These are phyloP conservation scores for Hippopotamyrus pictus DNA, from an alignment of 2,797 vertebrate genomes.

Conservation along the genomic window DNA sequence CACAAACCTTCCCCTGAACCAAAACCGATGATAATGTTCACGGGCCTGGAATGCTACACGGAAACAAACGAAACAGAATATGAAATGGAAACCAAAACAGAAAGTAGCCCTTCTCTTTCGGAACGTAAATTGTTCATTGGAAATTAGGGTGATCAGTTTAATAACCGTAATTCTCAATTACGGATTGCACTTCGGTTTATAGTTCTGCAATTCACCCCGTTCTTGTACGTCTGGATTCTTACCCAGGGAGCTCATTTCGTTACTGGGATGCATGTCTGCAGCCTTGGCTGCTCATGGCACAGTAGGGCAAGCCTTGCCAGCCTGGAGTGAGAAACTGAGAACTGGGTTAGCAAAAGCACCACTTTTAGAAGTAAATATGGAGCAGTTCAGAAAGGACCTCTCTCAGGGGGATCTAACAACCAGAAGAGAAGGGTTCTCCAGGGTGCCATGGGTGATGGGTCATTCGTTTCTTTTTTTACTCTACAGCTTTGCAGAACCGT, in stretches of 20 bases:
- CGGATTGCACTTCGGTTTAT: background rate
- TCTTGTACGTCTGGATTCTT: background rate
- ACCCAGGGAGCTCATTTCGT: background rate
- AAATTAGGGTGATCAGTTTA: background rate
- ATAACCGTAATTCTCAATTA: background rate
- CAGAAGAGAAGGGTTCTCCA: background rate
- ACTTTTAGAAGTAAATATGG: background rate
- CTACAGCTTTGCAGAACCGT: constrained; percentile 23
- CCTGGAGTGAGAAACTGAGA: background rate
- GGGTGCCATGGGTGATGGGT: background rate
- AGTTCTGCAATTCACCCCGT: background rate
- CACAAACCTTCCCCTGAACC: background rate
- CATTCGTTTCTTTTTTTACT: background rate
- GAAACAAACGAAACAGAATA: background rate
- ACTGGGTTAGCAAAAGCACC: background rate
- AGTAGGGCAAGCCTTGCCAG: background rate
- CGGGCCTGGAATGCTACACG: background rate
- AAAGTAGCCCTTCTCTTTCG: background rate
- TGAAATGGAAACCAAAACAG: constrained; percentile 1
- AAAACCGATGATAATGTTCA: background rate
- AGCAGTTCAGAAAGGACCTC: background rate
- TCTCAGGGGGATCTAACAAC: background rate
- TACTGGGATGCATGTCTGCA: background rate
- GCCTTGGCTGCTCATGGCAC: background rate
- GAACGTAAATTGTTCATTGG: background rate